A percentile compares a stretch with the other conserved stretches of the same genome.
phyloP scores from a whole-genome alignment of 2,888 invertebrate genomes.

The Dynastes hyllus region DNA sequence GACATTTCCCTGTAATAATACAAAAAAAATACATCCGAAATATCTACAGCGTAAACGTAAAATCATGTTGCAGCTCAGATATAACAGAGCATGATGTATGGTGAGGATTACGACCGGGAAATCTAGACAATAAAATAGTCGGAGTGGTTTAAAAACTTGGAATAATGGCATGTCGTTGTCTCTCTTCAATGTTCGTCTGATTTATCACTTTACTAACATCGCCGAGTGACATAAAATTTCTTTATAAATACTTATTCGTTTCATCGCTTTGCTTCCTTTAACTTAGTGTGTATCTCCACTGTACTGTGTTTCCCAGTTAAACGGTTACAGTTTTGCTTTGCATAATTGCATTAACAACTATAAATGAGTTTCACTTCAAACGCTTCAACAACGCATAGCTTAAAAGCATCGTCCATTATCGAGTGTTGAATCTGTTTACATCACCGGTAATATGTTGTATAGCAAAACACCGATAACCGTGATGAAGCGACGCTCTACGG shows the following conservation, averaged over 20 bases:
- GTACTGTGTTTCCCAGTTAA: neutral
- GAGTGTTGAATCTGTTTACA: too few relatives aligned
- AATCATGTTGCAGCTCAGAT: slow-evolving; percentile 33
- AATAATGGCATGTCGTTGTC: neutral
- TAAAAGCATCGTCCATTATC: neutral
- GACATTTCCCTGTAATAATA: slow-evolving; percentile 1
- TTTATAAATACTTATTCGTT: too few relatives aligned
- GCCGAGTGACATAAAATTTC: too few relatives aligned
- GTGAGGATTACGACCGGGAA: slow-evolving; percentile 35
- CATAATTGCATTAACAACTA: neutral
- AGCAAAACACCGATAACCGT: too few relatives aligned
- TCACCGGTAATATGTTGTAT: too few relatives aligned
- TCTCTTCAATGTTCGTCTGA: slow-evolving; percentile 2
- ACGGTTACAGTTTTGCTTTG: neutral
- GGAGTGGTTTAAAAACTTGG: slow-evolving; percentile 1
- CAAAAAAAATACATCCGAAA: slow-evolving; percentile 2
- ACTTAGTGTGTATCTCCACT: neutral
- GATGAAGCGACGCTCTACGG: too few relatives aligned
- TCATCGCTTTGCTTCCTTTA: too few relatives aligned
- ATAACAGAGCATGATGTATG: slow-evolving; percentile 47
- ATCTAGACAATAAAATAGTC: slow-evolving; percentile 37
- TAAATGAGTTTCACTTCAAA: neutral
- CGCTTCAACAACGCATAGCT: neutral
- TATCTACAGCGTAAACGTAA: slow-evolving; percentile 29
- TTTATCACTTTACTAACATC: slow-evolving; percentile 1